These are phyloP conservation scores for Cephalopachus bancanus DNA, from an alignment of 2,797 vertebrate species.

Conservation along the genomic window DNA sequence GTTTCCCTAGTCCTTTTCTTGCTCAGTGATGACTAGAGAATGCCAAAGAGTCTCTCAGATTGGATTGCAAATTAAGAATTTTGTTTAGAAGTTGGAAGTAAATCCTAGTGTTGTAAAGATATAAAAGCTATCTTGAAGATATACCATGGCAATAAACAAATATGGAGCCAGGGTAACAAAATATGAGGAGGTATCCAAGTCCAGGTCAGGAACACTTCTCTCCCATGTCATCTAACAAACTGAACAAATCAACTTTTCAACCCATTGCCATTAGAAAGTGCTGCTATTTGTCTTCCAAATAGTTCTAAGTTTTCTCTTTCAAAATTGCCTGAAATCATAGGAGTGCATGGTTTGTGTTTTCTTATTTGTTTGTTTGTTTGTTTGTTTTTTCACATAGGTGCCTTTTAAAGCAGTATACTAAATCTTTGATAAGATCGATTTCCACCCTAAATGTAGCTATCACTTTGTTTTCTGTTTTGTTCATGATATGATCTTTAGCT, in stretches of 20 bases:
- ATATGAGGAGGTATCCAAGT: background rate
- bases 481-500: background rate
- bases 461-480: background rate
- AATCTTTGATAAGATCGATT: background rate
- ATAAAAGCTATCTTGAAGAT: constrained; percentile 15
- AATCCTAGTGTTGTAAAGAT: constrained; percentile 11
- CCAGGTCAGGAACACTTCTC: background rate
- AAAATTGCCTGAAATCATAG: background rate
- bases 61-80: background rate
- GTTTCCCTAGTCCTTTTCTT: background rate
- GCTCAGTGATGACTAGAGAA: background rate
- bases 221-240: background rate
- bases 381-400: background rate
- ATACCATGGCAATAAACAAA: constrained; percentile 1
- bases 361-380: too few relatives aligned
- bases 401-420: background rate
- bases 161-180: background rate
- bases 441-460: background rate
- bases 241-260: background rate
- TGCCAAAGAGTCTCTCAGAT: background rate
- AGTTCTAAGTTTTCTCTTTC: background rate
- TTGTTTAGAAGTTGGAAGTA: constrained; percentile 49
- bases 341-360: background rate
- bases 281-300: constrained; percentile 10
- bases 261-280: accelerated